Base-by-base conservation (phyloP, 30 jellyfish, hydroid and myxozoan species). In the Catostylus mosaicus region DNA sequence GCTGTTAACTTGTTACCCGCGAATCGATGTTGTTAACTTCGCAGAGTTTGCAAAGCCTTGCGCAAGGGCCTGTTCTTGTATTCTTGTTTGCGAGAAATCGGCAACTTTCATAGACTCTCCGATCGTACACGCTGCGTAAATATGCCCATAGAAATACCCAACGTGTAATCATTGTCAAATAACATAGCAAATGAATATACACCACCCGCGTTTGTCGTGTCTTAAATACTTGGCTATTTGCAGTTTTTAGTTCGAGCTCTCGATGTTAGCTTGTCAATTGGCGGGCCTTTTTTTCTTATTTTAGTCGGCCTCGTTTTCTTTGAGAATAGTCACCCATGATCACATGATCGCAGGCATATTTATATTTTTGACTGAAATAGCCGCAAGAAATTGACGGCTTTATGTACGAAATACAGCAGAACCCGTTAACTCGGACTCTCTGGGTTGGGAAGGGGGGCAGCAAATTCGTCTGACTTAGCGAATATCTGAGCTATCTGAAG, bases 71-170 rank as follows among this genome's bases (percentile, higher is more conserved):
- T 73, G 85, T 30, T 29, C 50, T 56, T 50, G 26, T 37, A 51
- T 47, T 22, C 71, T 47, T 73, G 85, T 73, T 73, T 73, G 85
- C 27, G 85, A 73, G 32, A 16, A 16, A 73, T 73, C 73, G 85
- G 59, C 51, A 50, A 73, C 61, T 73, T 73, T 50, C 85, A 34
- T 73, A 47, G 59, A 73, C 72, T 73, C 29, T n/a, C 56, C 56
- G 29, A 40, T 50, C 33, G 71, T 74, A 60, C 85, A 73, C 62
- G 85, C 85, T 73, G 85, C 18, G 85, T 48, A 73, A 73, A 73
- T 56, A 73, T 73, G 30, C 34, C 71, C 71, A 22, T 59, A 27
- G 33, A 59, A 59, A 59, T 9, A 27, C 71, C 38, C 71, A 59
- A 23, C 71, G 26, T 59, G 71, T 27, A 19, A 23, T 36, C 71